A percentile compares a stretch with the other conserved stretches of the same genome.
These are phyloP conservation scores for Elephantulus edwardii DNA, from an alignment of 2,113 vertebrate genomes.

Conservation along the genomic window DNA sequence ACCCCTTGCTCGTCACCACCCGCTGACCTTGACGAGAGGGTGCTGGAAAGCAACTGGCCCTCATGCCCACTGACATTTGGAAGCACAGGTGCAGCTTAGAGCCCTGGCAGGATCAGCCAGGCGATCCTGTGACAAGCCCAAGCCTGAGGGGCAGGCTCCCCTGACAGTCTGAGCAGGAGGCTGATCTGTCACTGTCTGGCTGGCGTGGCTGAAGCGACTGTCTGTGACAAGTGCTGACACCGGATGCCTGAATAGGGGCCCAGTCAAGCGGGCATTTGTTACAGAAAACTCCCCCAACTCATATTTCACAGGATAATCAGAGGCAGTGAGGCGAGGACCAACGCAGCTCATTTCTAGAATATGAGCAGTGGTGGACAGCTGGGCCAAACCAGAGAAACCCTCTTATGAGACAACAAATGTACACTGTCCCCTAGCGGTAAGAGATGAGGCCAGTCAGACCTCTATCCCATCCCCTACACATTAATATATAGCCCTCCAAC, in stretches of 20 bases:
- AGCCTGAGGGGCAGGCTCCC: slow-evolving; percentile 67
- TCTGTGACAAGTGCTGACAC: slow-evolving; percentile 81
- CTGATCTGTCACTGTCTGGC: slow-evolving; percentile 84
- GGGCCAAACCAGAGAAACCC: slow-evolving; percentile 67
- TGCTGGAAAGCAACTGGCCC: neutral
- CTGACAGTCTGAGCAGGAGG: slow-evolving; percentile 73
- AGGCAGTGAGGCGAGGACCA: slow-evolving; percentile 36
- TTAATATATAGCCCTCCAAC: slow-evolving; percentile 9
- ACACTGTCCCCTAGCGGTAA: slow-evolving; percentile 9
- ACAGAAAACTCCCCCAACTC: slow-evolving; percentile 76
- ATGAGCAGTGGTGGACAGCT: slow-evolving; percentile 71
- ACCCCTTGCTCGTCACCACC: neutral
- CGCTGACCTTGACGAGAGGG: slow-evolving; percentile 48
- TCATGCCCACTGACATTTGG: slow-evolving; percentile 67
- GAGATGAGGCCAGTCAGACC: neutral
- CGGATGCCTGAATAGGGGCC: slow-evolving; percentile 81
- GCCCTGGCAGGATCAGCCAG: slow-evolving; percentile 58
- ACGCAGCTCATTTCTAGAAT: slow-evolving; percentile 47
- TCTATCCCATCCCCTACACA: neutral
- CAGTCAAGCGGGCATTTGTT: slow-evolving; percentile 77
- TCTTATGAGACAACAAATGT: slow-evolving; percentile 72
- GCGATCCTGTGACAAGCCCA: slow-evolving; percentile 67
- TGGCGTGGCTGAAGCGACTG: slow-evolving; percentile 76
- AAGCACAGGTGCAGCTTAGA: slow-evolving; percentile 81
- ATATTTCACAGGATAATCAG: slow-evolving; percentile 77